A percentile compares a stretch with the other conserved stretches of the same genome.
phyloP scores from a whole-genome alignment of 2,888 invertebrate genomes.

The Pheosia tremula region DNA sequence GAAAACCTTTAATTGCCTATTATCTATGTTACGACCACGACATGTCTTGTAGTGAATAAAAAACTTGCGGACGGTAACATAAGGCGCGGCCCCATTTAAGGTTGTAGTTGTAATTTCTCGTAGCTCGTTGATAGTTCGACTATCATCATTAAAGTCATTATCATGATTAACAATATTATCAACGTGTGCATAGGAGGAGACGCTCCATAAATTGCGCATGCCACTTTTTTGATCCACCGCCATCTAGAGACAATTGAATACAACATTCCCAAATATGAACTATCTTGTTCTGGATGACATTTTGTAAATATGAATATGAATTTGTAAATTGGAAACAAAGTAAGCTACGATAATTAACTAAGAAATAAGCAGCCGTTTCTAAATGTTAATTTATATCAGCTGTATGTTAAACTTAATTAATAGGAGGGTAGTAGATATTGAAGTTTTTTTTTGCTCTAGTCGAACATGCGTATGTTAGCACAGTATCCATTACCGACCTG shows the following conservation, averaged over 20 bases:
- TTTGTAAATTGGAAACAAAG: not conserved
- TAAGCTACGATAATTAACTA: constrained; percentile 32
- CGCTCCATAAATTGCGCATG: constrained; percentile 13
- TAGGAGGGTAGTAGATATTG: constrained; percentile 34
- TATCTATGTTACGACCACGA: constrained; percentile 40
- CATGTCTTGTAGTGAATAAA: constrained; percentile 18
- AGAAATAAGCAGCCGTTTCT: constrained; percentile 22
- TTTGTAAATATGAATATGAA: not conserved
- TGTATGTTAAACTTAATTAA: constrained; percentile 49
- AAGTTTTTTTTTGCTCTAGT: constrained; percentile 27
- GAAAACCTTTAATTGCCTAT: constrained; percentile 47
- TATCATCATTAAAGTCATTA: constrained; percentile 25
- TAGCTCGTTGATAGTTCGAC: constrained; percentile 14
- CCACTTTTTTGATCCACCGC: constrained; percentile 12
- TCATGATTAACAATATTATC: constrained; percentile 8
- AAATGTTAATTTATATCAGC: constrained; percentile 33
- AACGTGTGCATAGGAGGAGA: constrained; percentile 6
- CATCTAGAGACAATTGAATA: constrained; percentile 17
- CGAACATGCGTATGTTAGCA: constrained; percentile 41
- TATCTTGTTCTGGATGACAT: not conserved
- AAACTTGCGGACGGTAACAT: constrained; percentile 7
- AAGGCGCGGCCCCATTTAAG: constrained; percentile 13
- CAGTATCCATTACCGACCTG: constrained; percentile 59
- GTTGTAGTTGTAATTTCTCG: constrained; percentile 6
- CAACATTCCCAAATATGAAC: constrained; percentile 19